Base-by-base conservation (phyloP, 2,797 vertebrate genomes). In the Labroides dimidiatus region DNA sequence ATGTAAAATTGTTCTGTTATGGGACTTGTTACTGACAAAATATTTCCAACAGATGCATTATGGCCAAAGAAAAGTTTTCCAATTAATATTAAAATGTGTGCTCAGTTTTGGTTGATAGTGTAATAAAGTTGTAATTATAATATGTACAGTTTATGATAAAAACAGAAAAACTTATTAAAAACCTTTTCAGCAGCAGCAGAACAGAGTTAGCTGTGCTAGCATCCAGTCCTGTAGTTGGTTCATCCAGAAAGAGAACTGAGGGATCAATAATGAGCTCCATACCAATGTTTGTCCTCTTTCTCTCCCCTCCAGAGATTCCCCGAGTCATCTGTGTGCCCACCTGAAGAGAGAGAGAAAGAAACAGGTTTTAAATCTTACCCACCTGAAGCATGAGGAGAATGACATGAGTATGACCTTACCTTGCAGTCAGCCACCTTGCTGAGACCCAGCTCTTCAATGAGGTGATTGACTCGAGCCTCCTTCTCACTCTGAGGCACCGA, bases 251-350 rank as follows among this genome's bases (percentile, higher is more conserved):
- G 36, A 99, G 91, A 67, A 99, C 93, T 0, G 94, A 83, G 2
- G 98, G 97, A 63, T 99, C 95, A 0, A 92, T 96, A 74, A 99
- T 97, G 52, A 99, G 90, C 87, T 99, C 98, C 97, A 99, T 98
- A 2, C 96, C 98, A 4, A 99, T 99, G 84, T 79, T 98, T 8
- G 96, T 98, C 87, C 97, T 96, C 91, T 99, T 99, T 42, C 95
- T 90, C 85, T 99, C 97, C 49, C 98, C 98, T 77, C 97, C 97
- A 0, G 97, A 99, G 64, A 99, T 95, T 0, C 98, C 97, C 0
- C 97, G 94, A 21, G 74, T 93, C 81, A 97, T 87, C 81, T 94
- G 93, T 17, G 96, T 98, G 61, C 98, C 98, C 72, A 99, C 95
- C 98, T 99, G 48, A 19, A 19, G 13, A 20, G 41, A 33, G 1